Percentiles rank a stretch among this genome's conserved stretches.
Evolutionary conservation across 2,888 invertebrate species (phyloP).

Genomic region (Phytoseiulus persimilis): DNA sequence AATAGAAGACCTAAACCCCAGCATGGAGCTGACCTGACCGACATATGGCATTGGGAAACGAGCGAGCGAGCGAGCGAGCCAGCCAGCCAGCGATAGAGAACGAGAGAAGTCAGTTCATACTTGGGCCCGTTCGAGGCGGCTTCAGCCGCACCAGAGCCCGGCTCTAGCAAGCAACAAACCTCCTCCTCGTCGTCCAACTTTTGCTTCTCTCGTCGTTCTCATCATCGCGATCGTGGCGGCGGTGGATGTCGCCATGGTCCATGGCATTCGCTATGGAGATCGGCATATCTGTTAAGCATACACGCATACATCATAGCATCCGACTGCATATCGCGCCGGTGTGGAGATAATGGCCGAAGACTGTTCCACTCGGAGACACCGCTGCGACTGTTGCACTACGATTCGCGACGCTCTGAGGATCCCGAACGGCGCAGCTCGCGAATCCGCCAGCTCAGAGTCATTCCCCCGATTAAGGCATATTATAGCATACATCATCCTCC

Average conservation of each 20-base stretch:
- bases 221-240: slow-evolving; percentile 28
- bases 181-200: slow-evolving; percentile 11
- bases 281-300: background rate
- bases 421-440: background rate
- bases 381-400: background rate
- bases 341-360: background rate
- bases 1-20: background rate
- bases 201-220: slow-evolving; percentile 15
- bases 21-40: background rate
- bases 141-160: background rate
- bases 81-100: slow-evolving; percentile 20
- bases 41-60: background rate
- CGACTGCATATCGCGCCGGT: background rate
- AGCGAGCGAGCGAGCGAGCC: background rate
- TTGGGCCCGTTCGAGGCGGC: background rate
- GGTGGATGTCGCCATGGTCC: background rate
- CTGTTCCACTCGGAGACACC: background rate
- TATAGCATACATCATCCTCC: no score
- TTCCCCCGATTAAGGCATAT: no score
- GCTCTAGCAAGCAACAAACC: background rate
- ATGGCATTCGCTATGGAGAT: background rate
- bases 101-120: slow-evolving; percentile 21
- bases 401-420: background rate
- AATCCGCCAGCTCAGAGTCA: background rate
- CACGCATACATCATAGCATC: background rate